phyloP scores from a whole-genome alignment of 53 echinoderm and acorn worm genomes.

The Echinometra lucunter region DNA sequence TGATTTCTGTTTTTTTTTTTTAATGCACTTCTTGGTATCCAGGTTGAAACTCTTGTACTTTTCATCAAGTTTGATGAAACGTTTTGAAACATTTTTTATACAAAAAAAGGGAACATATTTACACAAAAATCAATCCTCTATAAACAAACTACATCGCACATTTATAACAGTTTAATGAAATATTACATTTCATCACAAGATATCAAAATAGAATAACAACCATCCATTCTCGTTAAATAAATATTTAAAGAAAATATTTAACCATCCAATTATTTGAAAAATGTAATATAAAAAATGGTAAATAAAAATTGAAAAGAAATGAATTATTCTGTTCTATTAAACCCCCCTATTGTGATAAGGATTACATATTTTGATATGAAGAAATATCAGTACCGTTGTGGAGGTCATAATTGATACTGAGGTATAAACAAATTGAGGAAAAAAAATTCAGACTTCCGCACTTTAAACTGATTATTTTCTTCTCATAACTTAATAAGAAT shows the following conservation, averaged over 20 bases:
- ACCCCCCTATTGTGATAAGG: neutral
- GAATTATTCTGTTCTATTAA: neutral
- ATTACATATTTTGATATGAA: neutral
- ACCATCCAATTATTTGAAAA: neutral
- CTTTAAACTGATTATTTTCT: conserved; percentile 27
- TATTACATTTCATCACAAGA: neutral
- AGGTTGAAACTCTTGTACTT: neutral
- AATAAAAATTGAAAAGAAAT: neutral
- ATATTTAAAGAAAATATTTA: neutral
- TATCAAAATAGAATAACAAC: neutral
- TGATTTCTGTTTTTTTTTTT: neutral
- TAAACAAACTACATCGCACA: neutral
- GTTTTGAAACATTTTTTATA: neutral
- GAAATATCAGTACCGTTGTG: neutral
- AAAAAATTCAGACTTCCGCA: conserved; percentile 13
- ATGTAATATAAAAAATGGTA: neutral
- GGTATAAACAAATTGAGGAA: conserved; percentile 16
- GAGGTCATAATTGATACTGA: neutral
- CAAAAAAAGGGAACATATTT: neutral
- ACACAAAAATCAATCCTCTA: neutral
- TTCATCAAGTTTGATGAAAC: neutral
- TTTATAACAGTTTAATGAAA: neutral
- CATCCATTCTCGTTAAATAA: neutral
- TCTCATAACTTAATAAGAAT: conserved; percentile 32
- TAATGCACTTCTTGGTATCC: neutral